Evolutionary conservation across 2,797 vertebrate species (phyloP), one percentile per base, ranked within the genome.

Genomic region (Pteronotus mesoamericanus): DNA sequence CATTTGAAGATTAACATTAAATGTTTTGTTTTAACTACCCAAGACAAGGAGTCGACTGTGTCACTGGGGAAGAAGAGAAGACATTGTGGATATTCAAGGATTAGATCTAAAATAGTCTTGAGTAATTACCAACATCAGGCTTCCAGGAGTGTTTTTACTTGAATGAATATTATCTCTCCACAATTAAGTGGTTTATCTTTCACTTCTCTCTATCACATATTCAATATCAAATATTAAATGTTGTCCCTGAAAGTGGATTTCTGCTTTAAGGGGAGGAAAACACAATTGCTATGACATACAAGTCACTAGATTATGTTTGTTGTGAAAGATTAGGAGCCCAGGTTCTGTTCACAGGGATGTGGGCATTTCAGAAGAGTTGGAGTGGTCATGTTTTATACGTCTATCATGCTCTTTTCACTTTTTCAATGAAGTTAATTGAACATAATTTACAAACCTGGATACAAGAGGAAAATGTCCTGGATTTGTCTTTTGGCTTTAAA

Each of bases 1-100:
- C 22, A 39, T 93, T 86, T 88, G 97, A 94, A 80, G 22, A 79
- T 90, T 57, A 83, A 9, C 37, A 6, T 55, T 89, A 69, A 77
- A 91, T 46, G 12, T 61, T 94, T 92, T 84, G 1, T 94, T 94
- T 92, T 37, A 79, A 91, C 85, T 64, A 74, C 0, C 24, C 18
- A 90, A 42, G 44, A 95, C 37, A 93, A 75, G 53, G 16, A 92
- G 9, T 21, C 42, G 14, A 44, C n/a, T 94, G 88, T 86, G 34
- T 79, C 42, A 89, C 71, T 18, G 0, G 2, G 22, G 5, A 7
- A 59, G 44, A 42, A 48, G 82, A 78, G 9, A 19, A 34, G n/a
- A 34, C 32, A 68, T 18, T 77, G 34, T 57, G 51, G 85, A 42
- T 77, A 3, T 51, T 90, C 21, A 37, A 44, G 14, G 37, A 61